Percentiles rank a stretch among this genome's conserved stretches.
Evolutionary conservation across 2,113 vertebrate species (phyloP).

Genomic region (Macrotis lagotis): DNA sequence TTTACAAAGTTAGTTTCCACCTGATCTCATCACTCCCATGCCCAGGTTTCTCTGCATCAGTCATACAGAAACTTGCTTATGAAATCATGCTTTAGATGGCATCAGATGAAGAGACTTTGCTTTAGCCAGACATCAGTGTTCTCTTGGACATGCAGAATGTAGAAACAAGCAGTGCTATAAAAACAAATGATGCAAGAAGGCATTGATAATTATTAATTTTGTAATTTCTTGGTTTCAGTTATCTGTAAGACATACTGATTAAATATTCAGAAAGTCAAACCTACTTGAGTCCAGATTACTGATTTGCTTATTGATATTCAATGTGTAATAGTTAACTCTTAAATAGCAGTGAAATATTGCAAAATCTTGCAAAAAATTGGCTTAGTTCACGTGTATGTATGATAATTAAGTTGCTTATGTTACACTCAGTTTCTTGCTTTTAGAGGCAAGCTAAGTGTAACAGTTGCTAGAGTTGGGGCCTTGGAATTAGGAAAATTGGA

Average conservation of each 20-base stretch:
- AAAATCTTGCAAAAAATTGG: no score
- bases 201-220: not conserved
- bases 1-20: no score
- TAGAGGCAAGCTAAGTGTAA: no score
- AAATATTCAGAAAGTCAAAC: not conserved
- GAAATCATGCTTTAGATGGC: not conserved
- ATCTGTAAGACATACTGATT: not conserved
- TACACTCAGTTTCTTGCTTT: not conserved
- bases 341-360: no score
- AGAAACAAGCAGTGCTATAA: constrained; percentile 54
- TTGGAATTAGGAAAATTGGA: no score
- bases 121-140: constrained; percentile 17
- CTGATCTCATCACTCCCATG: no score
- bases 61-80: not conserved
- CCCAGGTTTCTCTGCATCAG: no score
- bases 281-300: not conserved
- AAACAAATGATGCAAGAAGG: not conserved
- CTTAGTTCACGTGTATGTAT: not conserved
- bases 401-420: not conserved
- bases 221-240: not conserved
- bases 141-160: constrained; percentile 50
- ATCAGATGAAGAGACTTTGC: constrained; percentile 1
- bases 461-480: no score
- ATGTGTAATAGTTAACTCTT: not conserved
- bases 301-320: not conserved